Evolutionary conservation across 2,113 vertebrate species (phyloP).

Genomic region (Arothron firmamentum): DNA sequence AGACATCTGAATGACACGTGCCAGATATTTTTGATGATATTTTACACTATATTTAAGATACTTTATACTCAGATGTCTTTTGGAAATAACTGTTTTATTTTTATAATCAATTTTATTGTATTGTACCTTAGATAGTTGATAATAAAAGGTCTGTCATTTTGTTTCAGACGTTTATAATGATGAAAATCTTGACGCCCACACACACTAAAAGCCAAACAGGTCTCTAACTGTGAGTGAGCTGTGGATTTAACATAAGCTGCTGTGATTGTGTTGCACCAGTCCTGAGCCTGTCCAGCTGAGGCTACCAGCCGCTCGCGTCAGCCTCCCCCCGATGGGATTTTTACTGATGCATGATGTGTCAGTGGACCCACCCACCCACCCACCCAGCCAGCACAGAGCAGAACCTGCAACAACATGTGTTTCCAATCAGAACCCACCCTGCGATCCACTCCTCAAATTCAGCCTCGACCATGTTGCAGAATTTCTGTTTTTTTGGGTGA

Average conservation of each 20-base stretch:
- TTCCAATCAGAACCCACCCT: slow-evolving; percentile 63
- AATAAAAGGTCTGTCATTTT: slow-evolving; percentile 39
- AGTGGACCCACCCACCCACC: slow-evolving; percentile 26
- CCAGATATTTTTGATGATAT: slow-evolving; percentile 44
- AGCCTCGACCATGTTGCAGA: slow-evolving; percentile 29
- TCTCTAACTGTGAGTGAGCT: slow-evolving; percentile 6
- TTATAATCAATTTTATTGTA: slow-evolving; percentile 58
- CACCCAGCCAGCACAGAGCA: slow-evolving; percentile 31
- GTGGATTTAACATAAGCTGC: slow-evolving; percentile 4
- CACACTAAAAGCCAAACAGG: too few relatives aligned
- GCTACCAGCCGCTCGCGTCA: neutral
- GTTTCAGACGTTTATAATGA: too few relatives aligned
- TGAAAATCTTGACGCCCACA: too few relatives aligned
- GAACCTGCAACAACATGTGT: slow-evolving; percentile 57
- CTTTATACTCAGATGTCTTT: slow-evolving; percentile 66
- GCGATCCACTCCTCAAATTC: slow-evolving; percentile 32
- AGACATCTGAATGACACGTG: slow-evolving; percentile 31
- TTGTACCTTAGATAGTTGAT: slow-evolving; percentile 35
- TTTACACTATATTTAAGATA: slow-evolving; percentile 63
- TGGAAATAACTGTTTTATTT: slow-evolving; percentile 62
- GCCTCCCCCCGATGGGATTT: slow-evolving; percentile 9
- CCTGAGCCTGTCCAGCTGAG: slow-evolving; percentile 5
- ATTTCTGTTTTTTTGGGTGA: slow-evolving; percentile 13
- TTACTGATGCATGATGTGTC: slow-evolving; percentile 56
- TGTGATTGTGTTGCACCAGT: slow-evolving; percentile 19